Conservation (phyloP, 2,888 invertebrate species). For the Allophyes oxyacanthae region DNA sequence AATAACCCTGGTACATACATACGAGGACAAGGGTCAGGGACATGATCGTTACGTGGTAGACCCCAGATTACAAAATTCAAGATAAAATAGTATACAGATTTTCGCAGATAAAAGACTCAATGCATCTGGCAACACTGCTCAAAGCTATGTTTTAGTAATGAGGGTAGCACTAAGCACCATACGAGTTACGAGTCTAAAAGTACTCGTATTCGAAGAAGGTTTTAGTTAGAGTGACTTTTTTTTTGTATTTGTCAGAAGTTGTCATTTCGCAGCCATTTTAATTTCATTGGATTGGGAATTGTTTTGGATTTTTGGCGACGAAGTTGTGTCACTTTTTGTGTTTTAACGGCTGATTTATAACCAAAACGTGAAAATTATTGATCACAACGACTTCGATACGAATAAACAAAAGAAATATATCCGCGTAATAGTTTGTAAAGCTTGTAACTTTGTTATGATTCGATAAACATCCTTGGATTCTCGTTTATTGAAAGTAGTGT, state of each 20-base stretch:
- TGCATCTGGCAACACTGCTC: too few relatives aligned
- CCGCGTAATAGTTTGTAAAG: slow-evolving; percentile 51
- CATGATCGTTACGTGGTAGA: too few relatives aligned
- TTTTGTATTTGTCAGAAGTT: slow-evolving; percentile 22
- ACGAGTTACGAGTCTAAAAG: too few relatives aligned
- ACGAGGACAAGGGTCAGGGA: too few relatives aligned
- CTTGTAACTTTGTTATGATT: slow-evolving; percentile 72
- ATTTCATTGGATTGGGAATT: slow-evolving; percentile 56
- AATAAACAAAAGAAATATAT: slow-evolving; percentile 41
- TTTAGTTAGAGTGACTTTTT: too few relatives aligned
- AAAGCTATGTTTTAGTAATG: too few relatives aligned
- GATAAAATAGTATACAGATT: too few relatives aligned
- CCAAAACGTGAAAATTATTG: slow-evolving; percentile 55
- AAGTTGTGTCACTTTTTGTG: slow-evolving; percentile 78
- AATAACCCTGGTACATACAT: too few relatives aligned
- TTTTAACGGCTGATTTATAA: slow-evolving; percentile 71
- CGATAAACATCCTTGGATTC: slow-evolving; percentile 71
- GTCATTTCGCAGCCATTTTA: slow-evolving; percentile 68
- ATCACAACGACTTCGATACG: slow-evolving; percentile 50
- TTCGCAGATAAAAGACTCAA: too few relatives aligned
- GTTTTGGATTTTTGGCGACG: slow-evolving; percentile 71
- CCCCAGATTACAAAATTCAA: too few relatives aligned
- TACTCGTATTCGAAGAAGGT: too few relatives aligned
- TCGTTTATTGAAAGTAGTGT: slow-evolving; percentile 62
- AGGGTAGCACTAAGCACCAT: too few relatives aligned